Conservation (phyloP, 2,113 vertebrate species). For the Melanerpes formicivorus region DNA sequence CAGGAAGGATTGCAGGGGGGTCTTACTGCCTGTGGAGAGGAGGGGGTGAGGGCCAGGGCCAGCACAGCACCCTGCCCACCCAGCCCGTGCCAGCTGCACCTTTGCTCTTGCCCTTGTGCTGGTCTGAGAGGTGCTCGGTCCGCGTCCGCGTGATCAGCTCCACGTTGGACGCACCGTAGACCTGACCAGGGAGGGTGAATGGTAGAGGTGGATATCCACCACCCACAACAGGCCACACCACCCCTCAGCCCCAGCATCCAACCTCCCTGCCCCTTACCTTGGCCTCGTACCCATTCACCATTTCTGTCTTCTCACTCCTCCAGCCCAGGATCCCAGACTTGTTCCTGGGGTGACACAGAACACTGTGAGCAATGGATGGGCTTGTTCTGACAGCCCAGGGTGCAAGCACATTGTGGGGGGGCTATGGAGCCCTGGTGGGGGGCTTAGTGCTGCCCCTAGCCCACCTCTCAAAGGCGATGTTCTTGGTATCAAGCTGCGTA, state of each 20-base stretch:
- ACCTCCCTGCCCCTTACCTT: constrained; percentile 82
- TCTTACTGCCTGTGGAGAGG: constrained; percentile 86
- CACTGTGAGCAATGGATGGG: background rate
- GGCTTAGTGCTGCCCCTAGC: background rate
- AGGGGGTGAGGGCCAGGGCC: background rate
- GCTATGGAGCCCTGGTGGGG: rapidly evolving
- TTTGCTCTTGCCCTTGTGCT: constrained; percentile 96
- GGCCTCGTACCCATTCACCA: constrained; percentile 94
- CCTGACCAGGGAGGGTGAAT: constrained; percentile 70
- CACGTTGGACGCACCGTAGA: constrained; percentile 95
- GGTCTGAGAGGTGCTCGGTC: constrained; percentile 94
- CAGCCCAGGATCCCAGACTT: constrained; percentile 97
- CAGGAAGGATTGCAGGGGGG: constrained; percentile 95
- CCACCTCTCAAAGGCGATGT: constrained; percentile 97
- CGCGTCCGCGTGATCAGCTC: constrained; percentile 96
- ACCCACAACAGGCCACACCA: rapidly evolving
- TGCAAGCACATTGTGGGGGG: rapidly evolving
- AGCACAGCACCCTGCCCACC: background rate
- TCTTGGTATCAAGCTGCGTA: constrained; percentile 95
- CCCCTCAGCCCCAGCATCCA: background rate
- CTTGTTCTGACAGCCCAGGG: background rate
- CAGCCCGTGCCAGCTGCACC: constrained; percentile 68
- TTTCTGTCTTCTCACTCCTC: constrained; percentile 95
- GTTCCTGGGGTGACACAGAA: constrained; percentile 81
- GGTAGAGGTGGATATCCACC: background rate